phyloP scores from a whole-genome alignment of 2,888 invertebrate species.

The Orthonychiurus folsomi region DNA sequence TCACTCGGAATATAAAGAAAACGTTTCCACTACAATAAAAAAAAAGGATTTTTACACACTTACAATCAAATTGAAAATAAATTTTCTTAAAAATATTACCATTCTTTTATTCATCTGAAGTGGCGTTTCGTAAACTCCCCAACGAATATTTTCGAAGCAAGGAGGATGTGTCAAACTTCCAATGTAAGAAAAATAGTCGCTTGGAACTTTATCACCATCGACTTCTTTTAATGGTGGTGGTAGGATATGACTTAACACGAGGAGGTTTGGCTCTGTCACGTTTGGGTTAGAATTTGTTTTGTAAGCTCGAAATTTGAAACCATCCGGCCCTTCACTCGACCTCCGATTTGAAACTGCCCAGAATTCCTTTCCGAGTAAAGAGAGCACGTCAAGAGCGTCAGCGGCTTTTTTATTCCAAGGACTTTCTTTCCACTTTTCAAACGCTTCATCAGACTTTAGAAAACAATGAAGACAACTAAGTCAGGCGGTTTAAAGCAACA shows the following conservation, averaged over 20 bases:
- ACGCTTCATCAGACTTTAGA: background rate
- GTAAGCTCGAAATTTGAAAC: background rate
- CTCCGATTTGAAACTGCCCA: background rate
- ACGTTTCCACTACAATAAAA: constrained; percentile 10
- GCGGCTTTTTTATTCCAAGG: background rate
- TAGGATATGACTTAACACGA: background rate
- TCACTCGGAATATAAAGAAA: constrained; percentile 21
- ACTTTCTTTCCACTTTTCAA: background rate
- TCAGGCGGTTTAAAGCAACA: too few relatives aligned
- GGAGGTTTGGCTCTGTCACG: background rate
- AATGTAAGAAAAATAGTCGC: constrained; percentile 12
- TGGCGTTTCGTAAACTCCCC: constrained; percentile 16
- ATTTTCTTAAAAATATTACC: constrained; percentile 3
- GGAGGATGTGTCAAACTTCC: constrained; percentile 18
- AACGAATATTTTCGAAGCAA: constrained; percentile 17
- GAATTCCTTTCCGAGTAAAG: background rate
- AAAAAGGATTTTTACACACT: background rate
- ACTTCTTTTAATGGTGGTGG: background rate
- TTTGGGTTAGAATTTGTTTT: background rate
- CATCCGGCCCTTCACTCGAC: background rate
- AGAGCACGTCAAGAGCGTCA: background rate
- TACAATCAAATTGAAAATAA: background rate
- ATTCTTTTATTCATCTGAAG: constrained; percentile 9
- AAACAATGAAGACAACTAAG: too few relatives aligned
- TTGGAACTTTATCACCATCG: background rate